Conservation (phyloP, 2,888 invertebrate genomes). For the Thereva unica region DNA sequence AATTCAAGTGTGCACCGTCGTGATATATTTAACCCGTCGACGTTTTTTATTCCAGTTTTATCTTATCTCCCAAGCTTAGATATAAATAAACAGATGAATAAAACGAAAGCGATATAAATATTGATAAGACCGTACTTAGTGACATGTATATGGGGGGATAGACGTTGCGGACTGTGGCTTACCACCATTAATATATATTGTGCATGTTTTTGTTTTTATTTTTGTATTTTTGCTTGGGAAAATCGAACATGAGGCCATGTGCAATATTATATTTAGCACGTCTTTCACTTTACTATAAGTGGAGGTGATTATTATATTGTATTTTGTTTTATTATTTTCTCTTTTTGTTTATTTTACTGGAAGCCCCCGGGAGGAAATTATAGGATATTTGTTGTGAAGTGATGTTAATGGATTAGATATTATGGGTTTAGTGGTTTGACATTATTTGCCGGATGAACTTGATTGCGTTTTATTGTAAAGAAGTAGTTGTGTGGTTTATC, state of each 20-base stretch:
- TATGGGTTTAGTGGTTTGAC: no score
- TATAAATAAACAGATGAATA: conserved; percentile 12
- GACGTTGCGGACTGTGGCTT: no score
- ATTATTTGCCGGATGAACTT: no score
- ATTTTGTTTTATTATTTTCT: no score
- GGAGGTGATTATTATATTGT: neutral
- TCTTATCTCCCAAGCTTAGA: conserved; percentile 22
- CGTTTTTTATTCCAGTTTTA: conserved; percentile 23
- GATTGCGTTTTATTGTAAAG: no score
- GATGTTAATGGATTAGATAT: no score
- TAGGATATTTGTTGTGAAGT: no score
- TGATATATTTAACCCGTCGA: conserved; percentile 17
- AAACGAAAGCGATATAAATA: conserved; percentile 40
- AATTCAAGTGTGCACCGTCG: conserved; percentile 11
- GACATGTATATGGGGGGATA: neutral
- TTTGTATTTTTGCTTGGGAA: conserved; percentile 14
- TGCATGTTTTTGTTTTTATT: conserved; percentile 13
- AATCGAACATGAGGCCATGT: neutral
- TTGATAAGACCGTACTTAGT: conserved; percentile 32
- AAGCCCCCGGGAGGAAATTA: no score
- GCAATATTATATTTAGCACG: conserved; percentile 17
- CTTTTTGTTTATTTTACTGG: no score
- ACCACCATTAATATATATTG: neutral
- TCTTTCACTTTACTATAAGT: conserved; percentile 2
- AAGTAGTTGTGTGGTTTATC: no score